phyloP scores from a whole-genome alignment of 2,888 invertebrate genomes.

The Galerucella calmariensis region DNA sequence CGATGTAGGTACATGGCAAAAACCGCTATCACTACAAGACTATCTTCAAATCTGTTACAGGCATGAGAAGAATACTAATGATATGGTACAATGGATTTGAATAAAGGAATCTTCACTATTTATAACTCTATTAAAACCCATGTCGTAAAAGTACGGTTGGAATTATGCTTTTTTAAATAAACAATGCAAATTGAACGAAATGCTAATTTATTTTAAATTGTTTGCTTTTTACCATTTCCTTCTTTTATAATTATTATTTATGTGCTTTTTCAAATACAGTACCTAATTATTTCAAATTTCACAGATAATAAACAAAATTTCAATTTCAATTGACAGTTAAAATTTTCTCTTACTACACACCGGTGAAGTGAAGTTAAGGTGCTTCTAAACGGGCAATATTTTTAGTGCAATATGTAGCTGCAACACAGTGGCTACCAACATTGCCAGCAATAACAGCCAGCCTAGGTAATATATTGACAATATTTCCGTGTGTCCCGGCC shows the following conservation, averaged over 20 bases:
- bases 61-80: slow-evolving; percentile 21
- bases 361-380: background rate
- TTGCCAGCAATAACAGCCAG: too few species aligned
- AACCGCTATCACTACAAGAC: slow-evolving; percentile 26
- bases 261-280: background rate
- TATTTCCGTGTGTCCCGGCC: too few species aligned
- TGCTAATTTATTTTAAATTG: slow-evolving; percentile 10
- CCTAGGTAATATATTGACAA: too few species aligned
- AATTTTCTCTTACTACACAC: too few species aligned
- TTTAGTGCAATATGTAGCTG: too few species aligned
- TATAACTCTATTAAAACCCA: slow-evolving; percentile 12
- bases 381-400: too few species aligned
- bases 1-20: slow-evolving; percentile 20
- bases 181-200: background rate
- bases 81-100: slow-evolving; percentile 13
- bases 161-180: slow-evolving; percentile 14
- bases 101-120: slow-evolving; percentile 15
- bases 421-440: too few species aligned
- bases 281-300: background rate
- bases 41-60: slow-evolving; percentile 26
- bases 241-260: background rate
- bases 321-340: too few species aligned
- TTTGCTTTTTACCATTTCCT: background rate
- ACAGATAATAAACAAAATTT: background rate
- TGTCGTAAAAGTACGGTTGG: slow-evolving; percentile 3